A percentile compares a stretch with the other conserved stretches of the same genome.
Evolutionary conservation across 1,140 invertebrate genomes (phyloP).

Genomic region (Drosophila lini): DNA sequence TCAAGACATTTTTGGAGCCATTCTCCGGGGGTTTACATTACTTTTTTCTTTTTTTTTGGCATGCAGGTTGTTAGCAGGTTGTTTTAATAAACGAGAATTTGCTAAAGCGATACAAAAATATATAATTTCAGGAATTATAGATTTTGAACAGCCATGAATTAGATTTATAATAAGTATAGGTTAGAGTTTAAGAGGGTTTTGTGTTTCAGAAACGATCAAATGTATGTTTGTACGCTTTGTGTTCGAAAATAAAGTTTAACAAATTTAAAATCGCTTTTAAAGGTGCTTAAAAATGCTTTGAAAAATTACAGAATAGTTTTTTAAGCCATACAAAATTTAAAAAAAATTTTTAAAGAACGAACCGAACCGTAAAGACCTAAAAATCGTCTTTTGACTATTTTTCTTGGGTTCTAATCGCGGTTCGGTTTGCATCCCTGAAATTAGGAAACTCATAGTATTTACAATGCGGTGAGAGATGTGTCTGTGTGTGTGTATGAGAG

Average conservation of each 20-base stretch:
- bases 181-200: no score
- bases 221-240: background rate
- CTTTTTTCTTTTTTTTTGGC: background rate
- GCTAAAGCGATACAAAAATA: constrained; percentile 32
- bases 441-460: constrained; percentile 13
- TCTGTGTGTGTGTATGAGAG: constrained; percentile 5
- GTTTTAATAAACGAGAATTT: constrained; percentile 31
- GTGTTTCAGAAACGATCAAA: background rate
- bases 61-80: constrained; percentile 17
- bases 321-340: background rate
- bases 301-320: background rate
- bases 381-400: background rate
- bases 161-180: background rate
- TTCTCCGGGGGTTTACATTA: constrained; percentile 13
- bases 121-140: constrained; percentile 4
- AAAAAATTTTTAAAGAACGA: no score
- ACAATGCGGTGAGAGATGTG: constrained; percentile 30
- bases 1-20: constrained; percentile 10
- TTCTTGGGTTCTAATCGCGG: background rate
- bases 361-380: constrained; percentile 1
- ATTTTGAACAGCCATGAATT: background rate
- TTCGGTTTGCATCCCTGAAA: constrained; percentile 32
- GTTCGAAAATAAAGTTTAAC: background rate
- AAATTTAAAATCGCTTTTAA: background rate
- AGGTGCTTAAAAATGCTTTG: background rate